Percentiles rank a stretch among this genome's conserved stretches.
Conservation (phyloP, 2,113 vertebrate genomes). For the Grantiella picta region DNA sequence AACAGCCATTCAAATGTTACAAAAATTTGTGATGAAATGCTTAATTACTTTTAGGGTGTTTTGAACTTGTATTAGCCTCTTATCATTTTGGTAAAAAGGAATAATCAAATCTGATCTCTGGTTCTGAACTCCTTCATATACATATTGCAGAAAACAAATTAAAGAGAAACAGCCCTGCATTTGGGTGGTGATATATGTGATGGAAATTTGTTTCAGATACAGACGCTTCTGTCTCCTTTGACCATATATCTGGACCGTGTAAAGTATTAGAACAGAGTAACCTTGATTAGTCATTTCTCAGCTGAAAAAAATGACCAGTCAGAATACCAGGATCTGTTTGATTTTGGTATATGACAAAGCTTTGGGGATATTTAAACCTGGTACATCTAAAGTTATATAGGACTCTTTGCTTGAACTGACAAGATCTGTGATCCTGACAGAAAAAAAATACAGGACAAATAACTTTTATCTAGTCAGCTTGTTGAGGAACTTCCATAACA, state of each 20-base stretch:
- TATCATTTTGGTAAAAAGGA: neutral
- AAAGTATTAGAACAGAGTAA: neutral
- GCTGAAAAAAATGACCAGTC: neutral
- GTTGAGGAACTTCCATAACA: neutral
- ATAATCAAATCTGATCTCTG: neutral
- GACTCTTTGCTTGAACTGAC: neutral
- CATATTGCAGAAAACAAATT: neutral
- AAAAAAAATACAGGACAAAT: neutral
- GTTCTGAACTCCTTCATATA: neutral
- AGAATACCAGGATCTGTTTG: neutral
- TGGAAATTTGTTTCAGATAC: neutral
- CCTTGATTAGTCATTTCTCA: neutral
- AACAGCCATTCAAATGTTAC: neutral
- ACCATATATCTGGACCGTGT: neutral
- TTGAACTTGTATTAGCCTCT: neutral
- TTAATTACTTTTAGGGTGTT: neutral
- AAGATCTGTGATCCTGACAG: neutral
- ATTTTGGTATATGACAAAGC: neutral
- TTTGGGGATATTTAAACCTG: neutral
- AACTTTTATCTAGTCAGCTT: neutral
- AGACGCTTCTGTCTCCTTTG: neutral
- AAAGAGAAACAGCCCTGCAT: neutral
- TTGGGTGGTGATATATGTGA: neutral
- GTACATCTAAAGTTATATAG: neutral
- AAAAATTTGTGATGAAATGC: neutral